Conservation (phyloP, 2,797 vertebrate species). For the Tympanoctomys barrerae region DNA sequence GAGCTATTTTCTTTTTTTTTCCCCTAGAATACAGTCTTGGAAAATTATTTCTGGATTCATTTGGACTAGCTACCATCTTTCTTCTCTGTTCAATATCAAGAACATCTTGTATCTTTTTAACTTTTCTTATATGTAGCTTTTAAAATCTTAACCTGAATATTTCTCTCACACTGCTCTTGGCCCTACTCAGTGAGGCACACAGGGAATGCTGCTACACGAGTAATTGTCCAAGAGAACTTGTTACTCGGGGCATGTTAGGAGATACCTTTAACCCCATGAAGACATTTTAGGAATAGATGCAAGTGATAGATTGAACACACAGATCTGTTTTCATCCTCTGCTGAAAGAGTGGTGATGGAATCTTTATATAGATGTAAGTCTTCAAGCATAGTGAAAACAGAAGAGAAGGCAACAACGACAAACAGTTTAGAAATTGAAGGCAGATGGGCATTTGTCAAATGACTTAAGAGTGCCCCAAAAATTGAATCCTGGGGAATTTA, state of each 20-base stretch:
- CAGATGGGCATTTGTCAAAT: conserved; percentile 39
- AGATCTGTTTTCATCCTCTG: neutral
- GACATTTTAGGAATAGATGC: neutral
- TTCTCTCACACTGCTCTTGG: conserved; percentile 55
- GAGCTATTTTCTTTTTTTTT: conserved; percentile 33
- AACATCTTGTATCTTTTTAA: conserved; percentile 63
- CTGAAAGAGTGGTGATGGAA: conserved; percentile 41
- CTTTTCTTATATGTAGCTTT: conserved; percentile 42
- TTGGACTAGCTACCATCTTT: conserved; percentile 46
- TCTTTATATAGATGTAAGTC: conserved; percentile 11
- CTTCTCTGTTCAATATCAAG: conserved; percentile 33
- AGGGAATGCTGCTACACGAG: conserved; percentile 14
- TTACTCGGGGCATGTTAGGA: conserved; percentile 34
- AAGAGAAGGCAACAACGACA: neutral
- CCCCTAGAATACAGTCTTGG: conserved; percentile 5
- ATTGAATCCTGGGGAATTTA: neutral
- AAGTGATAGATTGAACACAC: conserved; percentile 24
- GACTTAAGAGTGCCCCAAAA: conserved; percentile 8
- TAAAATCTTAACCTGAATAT: conserved; percentile 53
- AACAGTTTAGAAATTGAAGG: conserved; percentile 36
- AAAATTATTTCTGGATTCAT: conserved; percentile 62
- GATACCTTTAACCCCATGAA: conserved; percentile 4
- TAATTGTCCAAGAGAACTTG: neutral
- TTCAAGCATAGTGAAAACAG: neutral
- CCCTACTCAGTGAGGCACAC: neutral